Conservation (phyloP, 1,140 invertebrate species). For the Trypoxylus dichotomus region DNA sequence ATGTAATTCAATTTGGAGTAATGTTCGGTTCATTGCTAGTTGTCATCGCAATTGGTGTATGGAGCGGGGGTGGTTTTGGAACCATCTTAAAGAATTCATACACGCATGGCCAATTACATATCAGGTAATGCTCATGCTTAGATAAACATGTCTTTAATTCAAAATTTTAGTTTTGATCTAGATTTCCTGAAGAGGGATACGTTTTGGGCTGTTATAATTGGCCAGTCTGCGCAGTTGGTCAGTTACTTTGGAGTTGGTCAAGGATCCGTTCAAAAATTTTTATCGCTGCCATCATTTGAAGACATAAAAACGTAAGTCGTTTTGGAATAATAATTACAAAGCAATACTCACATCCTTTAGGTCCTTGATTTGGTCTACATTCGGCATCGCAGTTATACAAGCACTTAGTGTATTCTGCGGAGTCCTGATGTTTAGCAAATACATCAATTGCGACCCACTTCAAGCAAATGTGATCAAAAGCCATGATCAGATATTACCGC, state of each 20-base stretch:
- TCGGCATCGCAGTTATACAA: slow-evolving; percentile 24
- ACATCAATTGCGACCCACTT: slow-evolving; percentile 67
- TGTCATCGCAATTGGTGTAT: slow-evolving; percentile 53
- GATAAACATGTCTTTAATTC: background rate
- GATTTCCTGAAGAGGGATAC: slow-evolving; percentile 58
- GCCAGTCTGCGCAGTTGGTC: slow-evolving; percentile 61
- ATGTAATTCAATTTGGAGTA: slow-evolving; percentile 66
- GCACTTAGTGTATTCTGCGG: slow-evolving; percentile 58
- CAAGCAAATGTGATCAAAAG: slow-evolving; percentile 48
- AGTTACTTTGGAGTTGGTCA: slow-evolving; percentile 61
- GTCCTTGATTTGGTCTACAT: background rate
- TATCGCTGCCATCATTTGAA: slow-evolving; percentile 51
- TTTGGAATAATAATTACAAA: background rate
- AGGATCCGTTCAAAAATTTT: slow-evolving; percentile 60
- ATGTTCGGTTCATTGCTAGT: slow-evolving; percentile 64
- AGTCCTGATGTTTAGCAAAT: slow-evolving; percentile 70
- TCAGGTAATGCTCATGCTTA: slow-evolving; percentile 30
- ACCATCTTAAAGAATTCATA: slow-evolving; percentile 50
- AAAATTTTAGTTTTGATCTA: slow-evolving; percentile 54
- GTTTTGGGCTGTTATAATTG: slow-evolving; percentile 60
- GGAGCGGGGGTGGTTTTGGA: slow-evolving; percentile 65
- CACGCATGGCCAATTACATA: slow-evolving; percentile 54
- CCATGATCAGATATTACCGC: slow-evolving; percentile 59
- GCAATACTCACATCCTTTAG: background rate
- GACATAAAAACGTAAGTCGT: background rate